These are phyloP conservation scores for Ophioderma brevispina DNA, from an alignment of 35 echinoderm and acorn worm species.

Conservation along the genomic window DNA sequence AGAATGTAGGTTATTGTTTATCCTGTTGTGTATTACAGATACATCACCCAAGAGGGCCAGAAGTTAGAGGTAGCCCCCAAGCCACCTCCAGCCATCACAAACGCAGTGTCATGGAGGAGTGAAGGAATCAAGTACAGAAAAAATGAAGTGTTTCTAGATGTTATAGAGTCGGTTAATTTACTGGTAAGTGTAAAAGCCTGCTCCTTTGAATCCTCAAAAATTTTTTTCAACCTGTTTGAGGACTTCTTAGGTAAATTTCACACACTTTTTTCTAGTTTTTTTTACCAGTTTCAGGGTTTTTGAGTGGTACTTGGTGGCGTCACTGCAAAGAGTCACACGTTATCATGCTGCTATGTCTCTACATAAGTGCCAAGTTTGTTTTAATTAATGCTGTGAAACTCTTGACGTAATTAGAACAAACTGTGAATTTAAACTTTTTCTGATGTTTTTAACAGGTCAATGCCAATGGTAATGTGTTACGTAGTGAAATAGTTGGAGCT, in stretches of 20 bases:
- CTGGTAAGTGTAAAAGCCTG: slow-evolving; percentile 76
- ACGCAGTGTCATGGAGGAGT: slow-evolving; percentile 96
- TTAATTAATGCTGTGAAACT: no score
- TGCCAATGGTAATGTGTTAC: slow-evolving; percentile 91
- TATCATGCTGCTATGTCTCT: no score
- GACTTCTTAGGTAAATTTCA: background rate
- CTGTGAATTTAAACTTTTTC: no score
- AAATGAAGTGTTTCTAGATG: slow-evolving; percentile 98
- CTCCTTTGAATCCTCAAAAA: no score
- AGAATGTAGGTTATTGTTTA: no score
- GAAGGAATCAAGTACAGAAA: slow-evolving; percentile 90
- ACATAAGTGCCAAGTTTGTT: no score
- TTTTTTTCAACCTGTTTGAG: no score
- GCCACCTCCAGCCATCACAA: slow-evolving; percentile 94
- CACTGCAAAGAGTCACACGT: no score
- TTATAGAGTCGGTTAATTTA: slow-evolving; percentile 96
- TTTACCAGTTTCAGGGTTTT: no score
- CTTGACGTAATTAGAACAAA: no score
- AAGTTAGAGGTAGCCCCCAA: slow-evolving; percentile 98
- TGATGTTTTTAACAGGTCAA: slow-evolving; percentile 63
- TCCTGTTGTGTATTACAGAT: slow-evolving; percentile 38
- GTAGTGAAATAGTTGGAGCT: slow-evolving; percentile 94
- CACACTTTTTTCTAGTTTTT: background rate
- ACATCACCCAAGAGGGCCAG: slow-evolving; percentile 97
- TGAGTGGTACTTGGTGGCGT: no score